Conservation (phyloP, 92 coral and sea anemone genomes). For the Montipora capitata region DNA sequence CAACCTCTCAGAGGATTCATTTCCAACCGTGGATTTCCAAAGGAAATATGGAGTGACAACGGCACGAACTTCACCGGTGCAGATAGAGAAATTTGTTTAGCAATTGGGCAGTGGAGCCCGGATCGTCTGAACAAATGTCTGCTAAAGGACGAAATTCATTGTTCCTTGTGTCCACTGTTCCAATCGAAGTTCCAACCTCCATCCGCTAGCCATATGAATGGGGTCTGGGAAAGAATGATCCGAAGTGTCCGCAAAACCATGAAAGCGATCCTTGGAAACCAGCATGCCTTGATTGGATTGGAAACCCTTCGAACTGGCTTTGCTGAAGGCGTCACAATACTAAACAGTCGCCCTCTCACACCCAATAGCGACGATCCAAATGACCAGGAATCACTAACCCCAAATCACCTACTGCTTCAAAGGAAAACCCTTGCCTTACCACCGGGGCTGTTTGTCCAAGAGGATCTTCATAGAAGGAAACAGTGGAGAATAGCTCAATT, state of each 20-base stretch:
- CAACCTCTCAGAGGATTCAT: conserved; percentile 47
- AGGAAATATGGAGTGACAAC: conserved; percentile 64
- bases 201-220: conserved; percentile 34
- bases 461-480: too few relatives aligned
- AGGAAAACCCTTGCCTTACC: conserved; percentile 69
- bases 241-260: conserved; percentile 48
- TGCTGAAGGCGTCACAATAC: conserved; percentile 13
- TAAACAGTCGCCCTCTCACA: conserved; percentile 72
- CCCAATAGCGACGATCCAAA: conserved; percentile 72
- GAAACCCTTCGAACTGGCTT: conserved; percentile 33
- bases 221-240: not conserved
- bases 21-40: conserved; percentile 16
- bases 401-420: conserved; percentile 73
- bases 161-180: conserved; percentile 3
- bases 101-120: not conserved
- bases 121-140: conserved; percentile 3
- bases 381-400: conserved; percentile 78
- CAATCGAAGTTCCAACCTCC: conserved; percentile 48
- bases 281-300: conserved; percentile 17
- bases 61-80: conserved; percentile 51
- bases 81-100: conserved; percentile 25
- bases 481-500: too few relatives aligned
- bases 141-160: not conserved
- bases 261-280: conserved; percentile 53
- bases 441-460: conserved; percentile 14